Conservation (phyloP, 2,888 invertebrate genomes). For the Matsumyia berberina region DNA sequence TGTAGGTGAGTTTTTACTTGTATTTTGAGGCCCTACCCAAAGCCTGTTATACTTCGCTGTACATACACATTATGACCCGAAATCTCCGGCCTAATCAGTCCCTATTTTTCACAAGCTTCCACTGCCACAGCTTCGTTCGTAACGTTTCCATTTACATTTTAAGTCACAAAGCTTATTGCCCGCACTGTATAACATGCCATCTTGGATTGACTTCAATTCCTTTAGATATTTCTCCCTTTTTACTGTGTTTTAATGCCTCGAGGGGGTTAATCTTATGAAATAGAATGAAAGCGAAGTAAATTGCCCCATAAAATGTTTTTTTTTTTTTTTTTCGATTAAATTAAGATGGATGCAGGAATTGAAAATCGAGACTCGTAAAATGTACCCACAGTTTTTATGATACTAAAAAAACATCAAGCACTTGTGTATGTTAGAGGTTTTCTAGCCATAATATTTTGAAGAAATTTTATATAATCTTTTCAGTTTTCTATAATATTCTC, state of each 20-base stretch:
- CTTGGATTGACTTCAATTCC: slow-evolving; percentile 10
- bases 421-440: not conserved
- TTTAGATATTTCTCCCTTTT: not conserved
- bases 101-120: too few relatives aligned
- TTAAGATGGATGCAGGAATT: slow-evolving; percentile 25
- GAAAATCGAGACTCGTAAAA: not conserved
- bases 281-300: slow-evolving; percentile 25
- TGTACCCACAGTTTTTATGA: not conserved
- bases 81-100: too few relatives aligned
- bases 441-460: not conserved
- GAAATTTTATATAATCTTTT: not conserved
- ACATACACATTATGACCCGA: too few relatives aligned
- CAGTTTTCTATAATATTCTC: too few relatives aligned
- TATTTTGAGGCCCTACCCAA: too few relatives aligned
- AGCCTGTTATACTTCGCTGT: too few relatives aligned
- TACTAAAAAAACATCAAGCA: not conserved
- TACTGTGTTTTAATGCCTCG: slow-evolving; percentile 16
- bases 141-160: too few relatives aligned
- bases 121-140: too few relatives aligned
- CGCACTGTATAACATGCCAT: not conserved
- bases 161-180: not conserved
- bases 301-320: slow-evolving; percentile 31
- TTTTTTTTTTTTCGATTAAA: slow-evolving; percentile 41
- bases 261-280: not conserved
- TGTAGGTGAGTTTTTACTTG: too few relatives aligned